phyloP scores from a whole-genome alignment of 2,888 invertebrate species.

The Dicyrtoma fusca region DNA sequence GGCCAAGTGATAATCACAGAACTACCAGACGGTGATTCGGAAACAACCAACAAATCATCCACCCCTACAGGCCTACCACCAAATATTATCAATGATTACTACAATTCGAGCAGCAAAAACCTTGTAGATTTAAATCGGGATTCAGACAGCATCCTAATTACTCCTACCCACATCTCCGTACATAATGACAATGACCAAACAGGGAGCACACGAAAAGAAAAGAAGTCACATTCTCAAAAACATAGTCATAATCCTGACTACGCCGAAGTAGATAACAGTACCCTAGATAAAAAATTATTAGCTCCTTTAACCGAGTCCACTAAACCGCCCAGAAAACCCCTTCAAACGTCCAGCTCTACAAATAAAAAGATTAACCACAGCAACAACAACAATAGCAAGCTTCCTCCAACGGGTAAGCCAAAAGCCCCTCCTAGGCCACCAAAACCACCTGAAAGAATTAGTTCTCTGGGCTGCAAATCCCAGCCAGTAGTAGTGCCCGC shows the following conservation, averaged over 20 bases:
- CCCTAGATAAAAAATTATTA: constrained; percentile 20
- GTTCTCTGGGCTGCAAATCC: constrained; percentile 36
- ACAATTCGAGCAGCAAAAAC: background rate
- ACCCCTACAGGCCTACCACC: too few species aligned
- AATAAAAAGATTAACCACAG: constrained; percentile 31
- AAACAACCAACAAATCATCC: too few species aligned
- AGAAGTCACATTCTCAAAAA: background rate
- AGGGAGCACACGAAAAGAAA: background rate
- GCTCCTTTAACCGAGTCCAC: constrained; percentile 14
- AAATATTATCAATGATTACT: background rate
- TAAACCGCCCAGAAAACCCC: constrained; percentile 42
- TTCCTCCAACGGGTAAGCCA: constrained; percentile 11
- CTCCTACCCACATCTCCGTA: constrained; percentile 24
- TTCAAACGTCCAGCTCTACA: constrained; percentile 38
- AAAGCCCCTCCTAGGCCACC: constrained; percentile 50
- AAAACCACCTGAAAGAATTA: constrained; percentile 48
- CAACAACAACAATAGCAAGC: background rate
- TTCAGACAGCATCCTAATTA: constrained; percentile 25
- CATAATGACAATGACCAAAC: background rate
- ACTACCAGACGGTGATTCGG: background rate
- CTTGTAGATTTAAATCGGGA: constrained; percentile 34
- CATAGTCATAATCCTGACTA: background rate
- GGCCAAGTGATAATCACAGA: constrained; percentile 10
- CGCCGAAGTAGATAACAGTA: background rate
- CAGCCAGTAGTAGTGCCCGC: background rate